Base-by-base conservation (phyloP, 2,113 vertebrate species). In the Misgurnus mizolepis region DNA sequence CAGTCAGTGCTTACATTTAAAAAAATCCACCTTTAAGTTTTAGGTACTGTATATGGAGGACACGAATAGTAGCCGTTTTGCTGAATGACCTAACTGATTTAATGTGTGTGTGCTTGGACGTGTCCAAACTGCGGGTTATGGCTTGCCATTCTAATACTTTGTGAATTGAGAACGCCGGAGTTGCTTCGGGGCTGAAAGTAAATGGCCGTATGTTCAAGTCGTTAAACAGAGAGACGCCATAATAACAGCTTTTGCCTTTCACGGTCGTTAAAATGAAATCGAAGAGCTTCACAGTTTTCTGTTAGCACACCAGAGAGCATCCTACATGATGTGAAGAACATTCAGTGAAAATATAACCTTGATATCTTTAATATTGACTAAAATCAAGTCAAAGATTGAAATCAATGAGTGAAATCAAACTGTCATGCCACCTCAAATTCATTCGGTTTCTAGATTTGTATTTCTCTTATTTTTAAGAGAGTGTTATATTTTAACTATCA, bases 141-240 rank as follows among this genome's bases (percentile, higher is more conserved):
- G 40, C 76, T 65, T 64, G 41, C 49, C 49, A 40, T 66, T 74
- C 49, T 67, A 87, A 89, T 89, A 89, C 88, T 89, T 86, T 87
- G 84, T 87, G 86, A 88, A 88, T 86, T 84, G 62, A 80, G 70
- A 79, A 61, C 17, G 71, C 72, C 72, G 6, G 11, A 85, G 86
- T 49, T 65, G 87, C 85, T 86, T 58, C 47, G 70, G 65, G 87
- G 85, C 84, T 87, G 58, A 80, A 89, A 85, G 83, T 74, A 87
- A 85, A 78, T 86, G 87, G 47, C 56, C 69, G 62, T 62, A 49
- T 89, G 79, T 82, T 82, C 60, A 79, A 89, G 75, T 78, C 53
- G 58, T 80, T 80, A 66, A 34, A 85, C 82, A 76, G 82, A 67
- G 64, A 70, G 79, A 79, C 84, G 74, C 80, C 66, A 58, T 78